Conservation (phyloP, 2,797 vertebrate species). For the Sarcophilus harrisii region DNA sequence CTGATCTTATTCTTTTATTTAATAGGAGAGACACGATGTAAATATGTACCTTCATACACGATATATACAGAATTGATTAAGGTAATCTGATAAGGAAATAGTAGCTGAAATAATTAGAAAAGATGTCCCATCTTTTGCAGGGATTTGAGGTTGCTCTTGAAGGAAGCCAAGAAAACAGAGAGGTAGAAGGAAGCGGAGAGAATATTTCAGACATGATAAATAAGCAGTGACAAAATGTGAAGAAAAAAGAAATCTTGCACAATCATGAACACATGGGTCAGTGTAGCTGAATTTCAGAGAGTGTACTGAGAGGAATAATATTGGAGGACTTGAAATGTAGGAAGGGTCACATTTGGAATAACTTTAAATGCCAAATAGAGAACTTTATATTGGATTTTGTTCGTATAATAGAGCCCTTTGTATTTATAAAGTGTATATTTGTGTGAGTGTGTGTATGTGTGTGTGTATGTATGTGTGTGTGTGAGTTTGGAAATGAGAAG, state of each 20-base stretch:
- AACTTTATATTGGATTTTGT: neutral
- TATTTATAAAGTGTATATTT: neutral
- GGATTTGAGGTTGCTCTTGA: neutral
- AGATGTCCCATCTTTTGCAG: neutral
- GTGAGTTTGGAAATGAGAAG: too few relatives aligned
- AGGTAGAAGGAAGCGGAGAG: neutral
- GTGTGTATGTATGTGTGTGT: neutral
- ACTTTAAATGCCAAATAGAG: neutral
- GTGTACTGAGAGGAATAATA: neutral
- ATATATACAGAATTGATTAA: neutral
- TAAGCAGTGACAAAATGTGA: neutral
- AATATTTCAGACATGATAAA: neutral
- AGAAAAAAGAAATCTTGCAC: neutral
- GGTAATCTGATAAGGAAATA: neutral
- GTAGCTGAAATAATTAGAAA: neutral
- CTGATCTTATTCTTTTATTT: neutral
- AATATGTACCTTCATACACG: neutral
- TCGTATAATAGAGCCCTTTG: neutral
- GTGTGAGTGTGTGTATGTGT: neutral
- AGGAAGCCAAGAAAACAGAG: neutral
- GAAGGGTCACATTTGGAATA: neutral
- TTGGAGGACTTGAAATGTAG: neutral
- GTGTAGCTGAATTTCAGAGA: neutral
- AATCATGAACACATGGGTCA: neutral
- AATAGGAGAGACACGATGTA: neutral